Evolutionary conservation across 2,113 vertebrate genomes (phyloP), one percentile per base, ranked within the genome.

Genomic region (Poecile atricapillus): DNA sequence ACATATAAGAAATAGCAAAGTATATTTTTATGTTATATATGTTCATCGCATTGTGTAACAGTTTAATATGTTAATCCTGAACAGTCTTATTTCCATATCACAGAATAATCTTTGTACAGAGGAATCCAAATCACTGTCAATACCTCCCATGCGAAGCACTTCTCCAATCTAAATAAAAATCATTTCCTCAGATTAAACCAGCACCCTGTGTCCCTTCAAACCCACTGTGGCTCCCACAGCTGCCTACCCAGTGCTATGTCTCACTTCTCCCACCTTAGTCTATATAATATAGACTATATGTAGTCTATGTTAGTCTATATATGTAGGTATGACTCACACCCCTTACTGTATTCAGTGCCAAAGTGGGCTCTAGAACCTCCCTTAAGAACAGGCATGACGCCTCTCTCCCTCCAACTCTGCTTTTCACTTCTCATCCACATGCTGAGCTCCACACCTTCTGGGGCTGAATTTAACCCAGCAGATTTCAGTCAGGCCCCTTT

Each of bases 331-430:
- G 52, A 24, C 53, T 68, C 89, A 65, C 7, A 9, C 1, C 17
- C 16, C 20, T 13, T 2, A 6, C 5, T 5, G 15, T 10, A 5
- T 10, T 52, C 67, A 4, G 25, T 2, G 31, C 63, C 71, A 28
- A 39, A 37, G 47, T 4, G 31, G 52, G 75, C 56, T 60, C 53
- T 9, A 35, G 73, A 44, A 60, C 5, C 5, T 19, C 35, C 9
- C 19, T 35, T 5, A 16, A 44, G 39, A 49, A 63, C 23, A 64
- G 62, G 9, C 13, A 1, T 6, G 23, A 8, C 0, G 1, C 13
- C 13, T 43, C 49, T 60, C n/a, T 65, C 50, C 30, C 20, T n/a
- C 47, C 15, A 39, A 4, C 33, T 68, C 46, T 37, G 41, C 58
- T 60, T 63, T 47, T 9, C 35, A n/a, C 41, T 79, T 30, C 68